Conservation (phyloP, 2,797 vertebrate species). For the Pterois miles region DNA sequence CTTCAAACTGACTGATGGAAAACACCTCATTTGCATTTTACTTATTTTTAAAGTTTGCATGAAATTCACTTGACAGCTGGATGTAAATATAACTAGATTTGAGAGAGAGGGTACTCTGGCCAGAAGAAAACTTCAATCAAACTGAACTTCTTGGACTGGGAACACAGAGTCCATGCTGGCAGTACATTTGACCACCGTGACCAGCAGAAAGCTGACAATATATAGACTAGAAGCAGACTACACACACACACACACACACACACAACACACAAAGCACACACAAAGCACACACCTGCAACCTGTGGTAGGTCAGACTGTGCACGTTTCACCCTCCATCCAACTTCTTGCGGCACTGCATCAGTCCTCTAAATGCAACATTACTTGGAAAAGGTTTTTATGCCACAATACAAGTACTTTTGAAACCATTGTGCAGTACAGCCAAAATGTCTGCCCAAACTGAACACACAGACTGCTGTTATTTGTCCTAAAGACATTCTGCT, state of each 20-base stretch:
- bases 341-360: neutral
- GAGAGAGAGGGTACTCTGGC: neutral
- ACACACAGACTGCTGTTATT: neutral
- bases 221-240: neutral
- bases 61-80: constrained; percentile 37
- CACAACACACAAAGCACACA: neutral
- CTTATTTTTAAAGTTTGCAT: constrained; percentile 25
- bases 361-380: neutral
- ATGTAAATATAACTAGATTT: constrained; percentile 20
- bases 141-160: constrained; percentile 24
- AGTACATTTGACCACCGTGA: constrained; percentile 34
- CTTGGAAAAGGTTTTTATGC: neutral
- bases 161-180: constrained; percentile 33
- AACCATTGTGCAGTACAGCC: neutral
- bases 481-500: neutral
- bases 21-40: constrained; percentile 12
- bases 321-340: neutral
- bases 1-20: constrained; percentile 8
- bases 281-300: neutral
- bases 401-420: neutral
- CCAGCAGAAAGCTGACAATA: neutral
- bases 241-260: neutral
- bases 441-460: neutral
- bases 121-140: neutral
- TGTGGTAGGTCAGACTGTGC: neutral